Percentiles rank a stretch among this genome's conserved stretches.
These are phyloP conservation scores for Oophaga sylvatica DNA, from an alignment of 2,797 vertebrate genomes.

Conservation along the genomic window DNA sequence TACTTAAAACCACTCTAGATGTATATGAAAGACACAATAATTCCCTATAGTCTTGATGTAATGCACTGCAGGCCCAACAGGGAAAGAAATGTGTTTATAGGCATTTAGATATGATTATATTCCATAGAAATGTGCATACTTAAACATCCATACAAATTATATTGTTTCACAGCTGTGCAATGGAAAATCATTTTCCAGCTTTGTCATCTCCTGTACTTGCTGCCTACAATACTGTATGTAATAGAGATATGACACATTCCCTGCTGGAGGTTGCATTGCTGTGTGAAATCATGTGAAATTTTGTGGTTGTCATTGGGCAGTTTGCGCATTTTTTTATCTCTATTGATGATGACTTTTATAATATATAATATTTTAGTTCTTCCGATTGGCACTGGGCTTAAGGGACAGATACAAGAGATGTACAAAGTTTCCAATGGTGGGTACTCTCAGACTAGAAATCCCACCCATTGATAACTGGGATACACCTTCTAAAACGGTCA, in stretches of 20 bases:
- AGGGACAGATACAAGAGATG: background rate
- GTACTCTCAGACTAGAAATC: background rate
- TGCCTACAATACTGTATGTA: background rate
- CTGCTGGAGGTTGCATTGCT: background rate
- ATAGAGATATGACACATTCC: background rate
- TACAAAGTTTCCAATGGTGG: background rate
- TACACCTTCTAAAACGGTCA: background rate
- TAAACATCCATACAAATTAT: background rate
- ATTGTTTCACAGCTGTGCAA: conserved; percentile 1
- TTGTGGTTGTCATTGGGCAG: background rate
- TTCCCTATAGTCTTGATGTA: background rate
- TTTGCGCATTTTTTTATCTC: background rate
- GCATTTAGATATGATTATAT: background rate
- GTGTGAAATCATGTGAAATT: background rate
- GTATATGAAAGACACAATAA: background rate
- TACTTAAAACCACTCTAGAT: too few species aligned
- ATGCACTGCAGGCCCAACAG: background rate
- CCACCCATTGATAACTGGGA: background rate
- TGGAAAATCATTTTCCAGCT: background rate
- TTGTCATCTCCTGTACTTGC: conserved; percentile 6
- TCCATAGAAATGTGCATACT: background rate
- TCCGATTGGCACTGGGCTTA: background rate
- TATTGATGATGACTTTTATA: background rate
- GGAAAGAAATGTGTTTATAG: conserved; percentile 12
- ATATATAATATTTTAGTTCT: background rate